Evolutionary conservation across 2,888 invertebrate species (phyloP).

Genomic region (Oasisia sp.): DNA sequence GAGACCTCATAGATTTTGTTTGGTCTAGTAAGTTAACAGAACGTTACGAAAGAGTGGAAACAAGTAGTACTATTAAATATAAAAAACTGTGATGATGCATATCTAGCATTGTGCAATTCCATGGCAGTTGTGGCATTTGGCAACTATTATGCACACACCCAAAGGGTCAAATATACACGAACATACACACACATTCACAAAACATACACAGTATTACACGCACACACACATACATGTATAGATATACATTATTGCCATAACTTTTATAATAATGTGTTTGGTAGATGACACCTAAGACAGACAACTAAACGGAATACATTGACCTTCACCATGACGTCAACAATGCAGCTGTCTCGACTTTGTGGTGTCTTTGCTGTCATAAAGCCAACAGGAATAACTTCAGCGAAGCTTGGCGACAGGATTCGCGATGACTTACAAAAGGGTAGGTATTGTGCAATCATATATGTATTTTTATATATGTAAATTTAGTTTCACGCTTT

Average conservation of each 20-base stretch:
- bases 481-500: no score
- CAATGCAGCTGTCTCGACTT: slow-evolving; percentile 18
- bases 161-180: neutral
- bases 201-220: no score
- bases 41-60: no score
- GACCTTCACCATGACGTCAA: neutral
- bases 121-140: no score
- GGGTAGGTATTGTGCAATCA: slow-evolving; percentile 26
- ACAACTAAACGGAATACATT: neutral
- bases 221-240: neutral
- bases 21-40: no score
- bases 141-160: no score
- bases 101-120: no score
- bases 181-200: neutral
- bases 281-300: neutral
- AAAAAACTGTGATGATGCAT: no score
- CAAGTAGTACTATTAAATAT: no score
- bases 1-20: no score
- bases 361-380: slow-evolving; percentile 34
- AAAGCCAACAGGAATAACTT: slow-evolving; percentile 34
- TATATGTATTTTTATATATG: no score
- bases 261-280: neutral
- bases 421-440: slow-evolving; percentile 28
- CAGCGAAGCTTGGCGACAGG: slow-evolving; percentile 31
- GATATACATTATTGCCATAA: neutral